Conservation (phyloP, 2,113 vertebrate genomes). For the Cinclus mexicanus region DNA sequence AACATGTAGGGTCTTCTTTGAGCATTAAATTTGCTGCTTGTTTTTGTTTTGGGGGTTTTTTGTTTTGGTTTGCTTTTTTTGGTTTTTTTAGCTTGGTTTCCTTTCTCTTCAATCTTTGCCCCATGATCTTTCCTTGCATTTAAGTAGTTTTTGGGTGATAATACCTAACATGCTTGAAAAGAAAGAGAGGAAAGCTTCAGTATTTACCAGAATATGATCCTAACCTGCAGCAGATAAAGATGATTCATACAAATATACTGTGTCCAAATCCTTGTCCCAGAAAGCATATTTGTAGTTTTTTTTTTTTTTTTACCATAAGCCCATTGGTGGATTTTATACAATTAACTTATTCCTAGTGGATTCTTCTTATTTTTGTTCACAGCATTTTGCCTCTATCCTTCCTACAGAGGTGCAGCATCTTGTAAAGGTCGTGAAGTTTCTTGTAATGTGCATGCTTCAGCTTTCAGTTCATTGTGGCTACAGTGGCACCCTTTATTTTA, state of each 20-base stretch:
- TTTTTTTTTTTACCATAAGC: neutral
- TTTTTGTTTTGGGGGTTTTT: too few relatives aligned
- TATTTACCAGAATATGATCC: neutral
- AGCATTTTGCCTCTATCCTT: conserved; percentile 48
- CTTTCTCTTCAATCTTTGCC: neutral
- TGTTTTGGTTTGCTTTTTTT: too few relatives aligned
- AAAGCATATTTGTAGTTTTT: neutral
- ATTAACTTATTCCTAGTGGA: conserved; percentile 43
- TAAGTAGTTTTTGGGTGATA: neutral
- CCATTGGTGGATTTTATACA: neutral
- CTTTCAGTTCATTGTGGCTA: conserved; percentile 31
- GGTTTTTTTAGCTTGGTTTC: neutral
- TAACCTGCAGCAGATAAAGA: neutral
- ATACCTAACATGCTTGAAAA: neutral
- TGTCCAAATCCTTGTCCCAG: neutral
- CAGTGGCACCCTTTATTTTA: neutral
- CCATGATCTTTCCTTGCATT: neutral
- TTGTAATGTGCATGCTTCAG: conserved; percentile 40
- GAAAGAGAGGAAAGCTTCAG: neutral
- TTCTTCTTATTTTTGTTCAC: conserved; percentile 55
- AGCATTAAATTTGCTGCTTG: neutral
- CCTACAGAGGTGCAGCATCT: conserved; percentile 33
- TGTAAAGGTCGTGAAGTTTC: conserved; percentile 52
- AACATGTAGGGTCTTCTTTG: neutral
- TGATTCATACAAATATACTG: neutral